Evolutionary conservation across 2,113 vertebrate genomes (phyloP).

Genomic region (Sinocyclocheilus rhinocerous): DNA sequence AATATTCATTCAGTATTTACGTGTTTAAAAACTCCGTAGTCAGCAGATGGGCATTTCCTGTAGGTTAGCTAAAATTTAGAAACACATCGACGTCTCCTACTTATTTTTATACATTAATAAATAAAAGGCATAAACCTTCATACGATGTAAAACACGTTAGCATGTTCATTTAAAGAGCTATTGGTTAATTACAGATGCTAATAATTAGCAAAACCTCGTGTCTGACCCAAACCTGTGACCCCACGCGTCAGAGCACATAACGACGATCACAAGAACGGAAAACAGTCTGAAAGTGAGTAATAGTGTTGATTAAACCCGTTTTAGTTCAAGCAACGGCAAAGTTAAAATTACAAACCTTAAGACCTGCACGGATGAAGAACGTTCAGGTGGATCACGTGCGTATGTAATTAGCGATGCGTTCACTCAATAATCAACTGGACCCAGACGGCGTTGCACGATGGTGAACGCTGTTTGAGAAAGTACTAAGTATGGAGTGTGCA

Average conservation of each 20-base stretch:
- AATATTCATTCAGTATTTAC: background rate
- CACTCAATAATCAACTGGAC: background rate
- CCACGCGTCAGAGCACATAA: background rate
- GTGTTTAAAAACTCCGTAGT: background rate
- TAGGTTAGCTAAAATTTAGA: background rate
- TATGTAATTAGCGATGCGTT: background rate
- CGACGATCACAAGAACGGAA: background rate
- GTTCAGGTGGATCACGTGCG: conserved; percentile 15
- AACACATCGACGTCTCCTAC: background rate
- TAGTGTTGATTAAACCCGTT: background rate
- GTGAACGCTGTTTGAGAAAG: background rate
- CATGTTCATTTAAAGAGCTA: background rate
- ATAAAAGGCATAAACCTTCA: background rate
- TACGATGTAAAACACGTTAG: background rate
- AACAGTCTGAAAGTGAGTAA: background rate
- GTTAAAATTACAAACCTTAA: background rate
- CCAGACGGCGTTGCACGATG: background rate
- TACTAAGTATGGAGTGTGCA: background rate
- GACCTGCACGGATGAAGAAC: background rate
- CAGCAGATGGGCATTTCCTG: background rate
- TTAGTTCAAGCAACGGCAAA: background rate
- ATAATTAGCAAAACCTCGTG: conserved; percentile 1
- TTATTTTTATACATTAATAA: background rate
- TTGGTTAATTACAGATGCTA: conserved; percentile 11
- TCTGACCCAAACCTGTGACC: background rate